A percentile compares a stretch with the other conserved stretches of the same genome.
Conservation (phyloP, 2,113 vertebrate species). For the Callipepla squamata region DNA sequence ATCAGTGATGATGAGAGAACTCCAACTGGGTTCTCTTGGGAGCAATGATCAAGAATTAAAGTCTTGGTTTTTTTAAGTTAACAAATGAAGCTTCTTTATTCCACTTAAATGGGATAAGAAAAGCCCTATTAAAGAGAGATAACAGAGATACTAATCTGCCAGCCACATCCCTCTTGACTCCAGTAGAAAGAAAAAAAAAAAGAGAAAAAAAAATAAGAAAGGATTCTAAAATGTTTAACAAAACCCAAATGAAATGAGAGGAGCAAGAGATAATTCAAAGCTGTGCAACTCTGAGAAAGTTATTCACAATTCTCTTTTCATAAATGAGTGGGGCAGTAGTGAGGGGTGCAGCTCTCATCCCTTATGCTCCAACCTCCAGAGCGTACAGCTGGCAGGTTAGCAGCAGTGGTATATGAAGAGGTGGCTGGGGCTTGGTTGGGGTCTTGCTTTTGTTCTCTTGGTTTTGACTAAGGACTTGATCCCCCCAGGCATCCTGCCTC, state of each 20-base stretch:
- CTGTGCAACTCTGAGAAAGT: background rate
- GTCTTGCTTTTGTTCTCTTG: background rate
- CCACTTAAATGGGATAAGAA: slow-evolving; percentile 68
- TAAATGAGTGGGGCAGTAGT: background rate
- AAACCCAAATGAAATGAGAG: background rate
- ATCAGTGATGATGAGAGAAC: slow-evolving; percentile 73
- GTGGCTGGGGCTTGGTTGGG: background rate
- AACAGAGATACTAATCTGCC: slow-evolving; percentile 45
- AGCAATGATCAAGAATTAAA: slow-evolving; percentile 74
- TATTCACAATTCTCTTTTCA: background rate
- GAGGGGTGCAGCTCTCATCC: background rate
- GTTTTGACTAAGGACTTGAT: background rate
- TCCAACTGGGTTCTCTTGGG: slow-evolving; percentile 60
- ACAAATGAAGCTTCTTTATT: slow-evolving; percentile 75
- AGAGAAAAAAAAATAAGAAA: background rate
- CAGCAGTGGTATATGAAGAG: background rate
- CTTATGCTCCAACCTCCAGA: fast-evolving
- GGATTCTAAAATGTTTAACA: slow-evolving; percentile 2
- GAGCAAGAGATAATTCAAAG: background rate
- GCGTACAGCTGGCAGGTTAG: background rate
- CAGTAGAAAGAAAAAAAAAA: background rate
- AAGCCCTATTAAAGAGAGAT: slow-evolving; percentile 58
- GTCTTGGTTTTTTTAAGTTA: slow-evolving; percentile 60
- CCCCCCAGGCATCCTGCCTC: background rate
- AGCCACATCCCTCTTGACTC: slow-evolving; percentile 12